These are phyloP conservation scores for Aleiodes sp. DNA, from an alignment of 1,140 invertebrate genomes.

Conservation along the genomic window DNA sequence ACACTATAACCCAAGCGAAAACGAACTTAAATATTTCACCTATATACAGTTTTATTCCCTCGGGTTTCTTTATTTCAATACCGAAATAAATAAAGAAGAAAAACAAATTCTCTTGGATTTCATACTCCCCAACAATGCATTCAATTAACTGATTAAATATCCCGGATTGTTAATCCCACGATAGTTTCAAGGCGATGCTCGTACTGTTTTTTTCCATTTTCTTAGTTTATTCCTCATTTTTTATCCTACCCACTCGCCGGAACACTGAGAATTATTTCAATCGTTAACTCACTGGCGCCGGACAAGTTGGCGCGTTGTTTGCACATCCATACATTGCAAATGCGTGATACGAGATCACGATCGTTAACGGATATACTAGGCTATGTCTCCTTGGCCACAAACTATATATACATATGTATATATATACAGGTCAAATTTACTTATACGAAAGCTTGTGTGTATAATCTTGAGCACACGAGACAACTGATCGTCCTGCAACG, in stretches of 20 bases:
- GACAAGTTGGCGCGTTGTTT: background rate
- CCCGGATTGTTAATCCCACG: too few relatives aligned
- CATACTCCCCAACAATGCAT: too few relatives aligned
- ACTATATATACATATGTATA: background rate
- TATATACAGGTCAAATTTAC: background rate
- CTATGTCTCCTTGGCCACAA: slow-evolving; percentile 9
- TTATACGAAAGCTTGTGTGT: background rate
- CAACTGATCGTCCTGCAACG: slow-evolving; percentile 13
- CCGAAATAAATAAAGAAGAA: too few relatives aligned
- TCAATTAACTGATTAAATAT: too few relatives aligned
- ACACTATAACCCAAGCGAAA: background rate
- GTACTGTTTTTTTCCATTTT: too few relatives aligned
- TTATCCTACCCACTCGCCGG: background rate
- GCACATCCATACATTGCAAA: background rate
- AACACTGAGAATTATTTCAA: background rate
- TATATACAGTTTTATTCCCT: background rate
- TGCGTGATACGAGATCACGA: background rate
- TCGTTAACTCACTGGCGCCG: background rate
- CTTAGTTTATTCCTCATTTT: background rate
- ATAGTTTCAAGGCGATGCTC: too few relatives aligned
- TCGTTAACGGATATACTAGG: slow-evolving; percentile 7
- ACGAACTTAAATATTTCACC: background rate
- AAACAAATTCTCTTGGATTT: too few relatives aligned
- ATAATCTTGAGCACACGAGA: background rate
- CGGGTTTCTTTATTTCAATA: background rate